Evolutionary conservation across 30 jellyfish, hydroid and myxozoan species (phyloP), one percentile per base, ranked within the genome.

Genomic region (Hydra vulgaris): DNA sequence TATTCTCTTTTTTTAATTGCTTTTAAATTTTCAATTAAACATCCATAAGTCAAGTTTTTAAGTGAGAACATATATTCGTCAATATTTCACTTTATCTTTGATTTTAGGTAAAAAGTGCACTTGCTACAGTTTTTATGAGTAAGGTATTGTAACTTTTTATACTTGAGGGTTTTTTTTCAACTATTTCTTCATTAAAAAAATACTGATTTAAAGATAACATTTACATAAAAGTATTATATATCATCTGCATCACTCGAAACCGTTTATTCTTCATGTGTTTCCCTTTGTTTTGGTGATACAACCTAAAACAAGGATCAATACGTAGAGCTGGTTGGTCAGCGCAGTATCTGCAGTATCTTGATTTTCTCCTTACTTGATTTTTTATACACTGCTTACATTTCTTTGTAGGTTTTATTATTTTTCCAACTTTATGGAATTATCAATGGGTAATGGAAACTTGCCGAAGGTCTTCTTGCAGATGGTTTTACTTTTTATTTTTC

Each of bases 261-360:
- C 76, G 17, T 70, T 70, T 15, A 25, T 70, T 23, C 76, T 8
- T 25, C 1, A 70, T 70, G 18, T 12, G 18, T 70, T 70, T 70
- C 18, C 70, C 81, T 21, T 8, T 7, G 81, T 74, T 23, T 74
- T 74, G 81, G 70, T 74, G 81, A 18, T 74, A 74, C 61, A 74
- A 27, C 15, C 81, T 24, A 54, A 74, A 74, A 27, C 81, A 74
- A 15, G 76, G 81, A 74, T 74, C 70, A 27, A 74, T 24, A 54
- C 75, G 20, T 8, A 74, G 81, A 27, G 81, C 81, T 74, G 81
- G 81, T 24, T 23, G 15, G 53, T 74, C 81, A 23, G 61, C 7
- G 18, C 81, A 74, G 0, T 74, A 74, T 24, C 81, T 74, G 0
- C 81, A 74, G 20, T 74, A 74, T 23, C 81, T 24, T 74, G 81